Evolutionary conservation across 2,797 vertebrate genomes (phyloP), one percentile per base, ranked within the genome.

Genomic region (Fundulus diaphanus): DNA sequence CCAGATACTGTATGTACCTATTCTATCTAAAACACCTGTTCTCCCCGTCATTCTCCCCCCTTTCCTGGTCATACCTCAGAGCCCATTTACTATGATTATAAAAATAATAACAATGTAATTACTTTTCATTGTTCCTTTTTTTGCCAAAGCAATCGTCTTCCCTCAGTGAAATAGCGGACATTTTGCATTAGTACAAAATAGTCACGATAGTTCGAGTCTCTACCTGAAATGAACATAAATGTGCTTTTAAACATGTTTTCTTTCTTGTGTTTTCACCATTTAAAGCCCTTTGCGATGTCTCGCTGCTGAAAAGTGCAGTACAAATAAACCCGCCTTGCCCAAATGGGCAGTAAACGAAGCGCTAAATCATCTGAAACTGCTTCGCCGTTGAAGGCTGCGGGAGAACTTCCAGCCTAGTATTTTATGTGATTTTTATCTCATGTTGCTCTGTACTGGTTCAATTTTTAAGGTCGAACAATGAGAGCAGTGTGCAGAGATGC

Each of bases 41-140:
- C 51, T 31, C 56, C 70, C 54, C 80, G 49, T 33, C 37, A 48
- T 59, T 33, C 72, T 35, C 16, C 73, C 42, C 51, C 69, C 78
- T 83, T 82, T 82, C 82, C 80, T 84, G 81, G 68, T 68, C 70
- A 51, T 70, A 84, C 81, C 88, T 85, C 49, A 70, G 86, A 92
- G 89, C 56, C 90, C 68, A 90, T 91, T 91, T 91, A 87, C 86
- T 81, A 88, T 88, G 80, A 91, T 92, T 92, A 93, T 82, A 87
- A 89, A 90, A 92, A 91, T 85, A 93, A 92, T 92, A 91, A 89
- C 83, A 83, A 80, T 65, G 81, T 80, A 85, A 92, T 93, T 91
- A 90, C 91, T 84, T 94, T 93, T 93, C 92, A 92, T 91, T 90
- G 90, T 92, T 57, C n/a, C 42, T 70, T 82, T 82, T 89, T 90